Base-by-base conservation (phyloP, 2,113 vertebrate genomes). In the Acrocephalus kingi region DNA sequence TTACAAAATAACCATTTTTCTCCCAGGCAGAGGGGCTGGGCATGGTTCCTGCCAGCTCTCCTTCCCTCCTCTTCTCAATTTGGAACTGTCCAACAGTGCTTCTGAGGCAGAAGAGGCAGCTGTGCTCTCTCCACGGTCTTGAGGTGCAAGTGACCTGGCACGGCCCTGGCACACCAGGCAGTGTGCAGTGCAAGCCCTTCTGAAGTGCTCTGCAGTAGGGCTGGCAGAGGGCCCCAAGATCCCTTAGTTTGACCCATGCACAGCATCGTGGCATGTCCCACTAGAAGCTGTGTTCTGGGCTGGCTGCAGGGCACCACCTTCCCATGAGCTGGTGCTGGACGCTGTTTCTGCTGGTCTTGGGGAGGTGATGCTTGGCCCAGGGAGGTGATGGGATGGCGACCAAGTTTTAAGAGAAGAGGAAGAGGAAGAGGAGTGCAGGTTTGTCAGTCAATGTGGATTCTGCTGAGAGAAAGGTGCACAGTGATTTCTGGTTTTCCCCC, bases 1-100 rank as follows among this genome's bases (percentile, higher is more conserved):
- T 95, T 92, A 95, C 46, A 96, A 93, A 97, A 95, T 62, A 87
- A 73, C 49, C 31, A 1, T 35, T 78, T 77, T 58, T 51, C n/a
- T 67, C 31, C 67, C 41, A 18, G n/a, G 77, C 69, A 77, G 66
- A 90, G 69, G 13, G 66, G 22, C 46, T n/a, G 55, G 79, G 69
- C 14, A 78, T 39, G 77, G 69, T 25, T 90, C 55, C 77, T 45
- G 58, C 54, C 55, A 64, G 54, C 33, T 88, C 39, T 77, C 25
- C 59, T 92, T 87, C 78, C 74, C 30, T 79, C 33, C 9, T 5
- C 51, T 45, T 80, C 83, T 87, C 76, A 41, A 2, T 83, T 56
- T 41, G 37, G 41, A 76, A 17, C 72, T 55, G 23, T n/a, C 43
- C 64, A 67, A 59, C 18, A 24, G 49, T 67, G 49, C 45, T 1